Evolutionary conservation across 2,888 invertebrate genomes (phyloP), one percentile per base, ranked within the genome.

Genomic region (Eupeodes latifasciatus): DNA sequence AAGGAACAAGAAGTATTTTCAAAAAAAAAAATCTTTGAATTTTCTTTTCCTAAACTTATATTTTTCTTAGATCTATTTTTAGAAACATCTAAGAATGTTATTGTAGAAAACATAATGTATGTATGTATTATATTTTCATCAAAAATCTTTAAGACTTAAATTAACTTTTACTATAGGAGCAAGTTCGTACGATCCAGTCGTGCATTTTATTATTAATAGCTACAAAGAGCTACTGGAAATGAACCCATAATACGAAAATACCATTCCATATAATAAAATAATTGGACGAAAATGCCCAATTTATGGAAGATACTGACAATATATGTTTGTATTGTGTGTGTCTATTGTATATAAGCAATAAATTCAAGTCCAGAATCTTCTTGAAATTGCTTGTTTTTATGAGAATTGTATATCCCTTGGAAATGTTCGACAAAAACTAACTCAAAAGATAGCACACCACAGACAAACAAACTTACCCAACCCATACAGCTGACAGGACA

Each of bases 371-470:
- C 69, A 69, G 49, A 64, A 47, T 66, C 55, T 71, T 62, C 55
- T 66, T 66, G 27, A 79, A 55, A 74, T 67, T 44, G 40, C 69
- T 69, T 69, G 36, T 53, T 74, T 61, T 78, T 57, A 61, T 83
- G 53, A 44, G 49, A 27, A 67, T 67, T 27, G 27, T 62, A 49
- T 16, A 55, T 40, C 67, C 55, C 67, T 19, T 44, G 74, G 47
- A 77, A 71, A 71, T 69, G 71, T 49, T 14, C 49, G 14, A 61
- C 69, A 57, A 69, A 81, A 75, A 80, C 66, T 74, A 67, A 5
- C 36, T 69, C 69, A 19, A 80, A 75, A 44, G 69, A 75, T 44
- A 77, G 49, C 44, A 62, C 34, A 67, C 19, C 47, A 57, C 2
- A 72, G 12, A 14, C 5, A 59, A 2, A 44, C 7, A n/a, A 34